Evolutionary conservation across 2,888 invertebrate species (phyloP), one percentile per base, ranked within the genome.

Genomic region (Patella pellucida): DNA sequence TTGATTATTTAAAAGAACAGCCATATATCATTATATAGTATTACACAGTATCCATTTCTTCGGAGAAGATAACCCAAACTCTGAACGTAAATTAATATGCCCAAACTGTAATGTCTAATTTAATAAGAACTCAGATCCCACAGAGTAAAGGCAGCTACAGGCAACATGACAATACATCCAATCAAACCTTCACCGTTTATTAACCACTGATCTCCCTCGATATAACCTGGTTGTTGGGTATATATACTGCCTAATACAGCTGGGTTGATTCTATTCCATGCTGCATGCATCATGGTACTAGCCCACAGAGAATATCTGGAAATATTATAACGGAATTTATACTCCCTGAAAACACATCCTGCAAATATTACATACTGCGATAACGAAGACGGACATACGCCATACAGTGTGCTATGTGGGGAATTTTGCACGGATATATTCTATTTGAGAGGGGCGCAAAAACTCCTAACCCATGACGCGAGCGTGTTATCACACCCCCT

Each of bases 171-270:
- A 1, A 87, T 52, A 76, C 84, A 84, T 1, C 87, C 87, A 5
- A 81, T 78, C 16, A 85, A 70, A 3, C 87, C 87, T 74, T 87
- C 86, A 15, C 87, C 87, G 71, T 86, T 87, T 23, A 87, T 84
- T 14, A 85, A 78, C 87, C 86, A 87, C 62, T 85, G 85, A 68
- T 76, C 72, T 14, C 87, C 87, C 0, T 62, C 70, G 31, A 83
- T 78, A 3, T 73, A 69, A 9, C 85, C 86, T 1, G 84, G 80
- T 12, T 78, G 80, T 51, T 87, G 80, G 7, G 82, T 84, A 74
- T 87, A 86, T n/a, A 87, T 85, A 74, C 85, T 85, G 41, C 87
- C 87, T 41, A 85, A 74, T 1, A 85, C 71, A 0, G 62, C 54
- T 2, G 86, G 86, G 62, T 87, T 87, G n/a, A 86, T 69, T 7